phyloP scores from a whole-genome alignment of 2,888 invertebrate species.

The Pogonocherus hispidulus region DNA sequence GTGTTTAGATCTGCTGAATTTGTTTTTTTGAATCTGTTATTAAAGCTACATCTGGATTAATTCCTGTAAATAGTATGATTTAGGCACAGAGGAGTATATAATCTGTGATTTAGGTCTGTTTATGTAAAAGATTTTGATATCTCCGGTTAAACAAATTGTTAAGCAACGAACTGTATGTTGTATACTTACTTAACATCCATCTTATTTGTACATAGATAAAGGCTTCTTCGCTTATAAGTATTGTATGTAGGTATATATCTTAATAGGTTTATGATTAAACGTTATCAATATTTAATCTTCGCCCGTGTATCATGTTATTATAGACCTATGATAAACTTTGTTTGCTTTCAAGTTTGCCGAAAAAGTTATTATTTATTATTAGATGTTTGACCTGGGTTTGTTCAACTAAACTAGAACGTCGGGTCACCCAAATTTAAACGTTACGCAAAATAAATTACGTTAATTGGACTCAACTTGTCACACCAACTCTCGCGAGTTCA shows the following conservation, averaged over 20 bases:
- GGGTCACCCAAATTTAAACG: neutral
- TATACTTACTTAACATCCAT: neutral
- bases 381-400: neutral
- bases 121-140: no score
- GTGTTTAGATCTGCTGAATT: no score
- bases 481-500: neutral
- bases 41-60: no score
- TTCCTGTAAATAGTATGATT: no score
- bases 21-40: no score
- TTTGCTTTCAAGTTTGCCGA: neutral
- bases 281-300: neutral
- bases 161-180: neutral
- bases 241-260: no score
- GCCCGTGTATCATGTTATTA: neutral
- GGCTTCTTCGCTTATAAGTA: neutral
- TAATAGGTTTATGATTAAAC: neutral
- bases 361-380: neutral
- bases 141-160: no score
- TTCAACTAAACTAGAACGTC: neutral
- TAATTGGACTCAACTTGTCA: neutral
- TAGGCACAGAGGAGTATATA: no score
- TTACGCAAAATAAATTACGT: neutral
- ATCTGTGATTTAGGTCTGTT: no score
- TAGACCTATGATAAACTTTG: neutral
- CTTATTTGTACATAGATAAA: neutral